Evolutionary conservation across 2,888 invertebrate genomes (phyloP).

Genomic region (Pseudoips prasinana): DNA sequence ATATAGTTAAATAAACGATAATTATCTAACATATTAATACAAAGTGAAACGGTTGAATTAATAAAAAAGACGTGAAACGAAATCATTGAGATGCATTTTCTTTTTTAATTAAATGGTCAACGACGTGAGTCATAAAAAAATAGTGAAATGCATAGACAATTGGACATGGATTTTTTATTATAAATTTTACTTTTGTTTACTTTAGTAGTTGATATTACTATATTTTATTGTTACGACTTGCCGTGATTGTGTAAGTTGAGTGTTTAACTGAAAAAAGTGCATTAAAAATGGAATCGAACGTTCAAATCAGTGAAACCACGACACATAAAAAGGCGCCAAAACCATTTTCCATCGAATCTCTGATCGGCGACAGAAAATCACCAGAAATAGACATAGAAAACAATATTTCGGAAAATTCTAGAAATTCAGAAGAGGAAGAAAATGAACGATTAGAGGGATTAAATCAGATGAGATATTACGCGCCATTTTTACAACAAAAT

Average conservation of each 20-base stretch:
- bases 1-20: slow-evolving; percentile 4
- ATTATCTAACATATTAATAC: neutral
- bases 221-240: no score
- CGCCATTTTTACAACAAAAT: slow-evolving; percentile 73
- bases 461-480: slow-evolving; percentile 71
- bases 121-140: neutral
- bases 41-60: neutral
- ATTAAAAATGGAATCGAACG: slow-evolving; percentile 50
- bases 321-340: slow-evolving; percentile 75
- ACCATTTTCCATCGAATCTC: slow-evolving; percentile 84
- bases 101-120: neutral
- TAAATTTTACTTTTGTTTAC: no score
- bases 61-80: neutral
- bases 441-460: slow-evolving; percentile 57
- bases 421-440: slow-evolving; percentile 70
- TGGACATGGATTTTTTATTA: no score
- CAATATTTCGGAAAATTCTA: slow-evolving; percentile 63
- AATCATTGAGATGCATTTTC: neutral
- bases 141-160: no score
- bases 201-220: no score
- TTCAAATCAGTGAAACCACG: slow-evolving; percentile 55
- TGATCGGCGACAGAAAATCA: slow-evolving; percentile 77
- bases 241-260: slow-evolving; percentile 19
- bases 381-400: slow-evolving; percentile 76
- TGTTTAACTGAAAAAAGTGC: slow-evolving; percentile 11